Base-by-base conservation (phyloP, 2,113 vertebrate species). In the Gavia stellata region DNA sequence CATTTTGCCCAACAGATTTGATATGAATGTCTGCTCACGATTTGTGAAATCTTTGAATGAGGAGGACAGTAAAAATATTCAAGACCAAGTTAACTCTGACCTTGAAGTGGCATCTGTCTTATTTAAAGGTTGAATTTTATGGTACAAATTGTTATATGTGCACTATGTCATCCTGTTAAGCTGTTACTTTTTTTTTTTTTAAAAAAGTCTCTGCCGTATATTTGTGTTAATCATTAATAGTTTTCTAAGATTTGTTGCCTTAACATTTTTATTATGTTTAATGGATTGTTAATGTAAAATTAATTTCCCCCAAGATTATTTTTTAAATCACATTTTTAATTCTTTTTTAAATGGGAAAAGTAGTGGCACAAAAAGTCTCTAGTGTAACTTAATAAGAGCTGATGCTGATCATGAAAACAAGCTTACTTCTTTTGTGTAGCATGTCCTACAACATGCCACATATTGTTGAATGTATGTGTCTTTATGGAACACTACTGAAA, bases 1-100 rank as follows among this genome's bases (percentile, higher is more conserved):
- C 97, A 99, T 99, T 85, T 95, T 99, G 89, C 99, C 99, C 52
- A 99, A 99, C 66, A 98, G 99, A 96, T 99, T 99, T 94, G 99
- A 99, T 96, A 99, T 99, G 99, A 99, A 99, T 3, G 99, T 99
- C n/a, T 99, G 99, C 95, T 99, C 99, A 0, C 98, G 99, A 38
- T 99, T 99, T 96, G 99, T 99, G 63, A 99, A 99, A 91, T 99
- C 99, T 9, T 97, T 99, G 62, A 99, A 99, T 63, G 99, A 99
- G 94, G 99, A 99, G 88, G 99, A 99, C 49, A 99, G 99, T 96
- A 99, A 99, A 98, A 99, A 99, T 94, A 99, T 99, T 97, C 99
- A 99, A 97, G 99, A 99, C 97, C 99, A 99, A 97, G 99, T 99
- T 88, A 99, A 99, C 97, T 99, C 99, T 36, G 99, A 99, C 91